Conservation (phyloP, 2,888 invertebrate genomes). For the Microctonus aethiopoides region DNA sequence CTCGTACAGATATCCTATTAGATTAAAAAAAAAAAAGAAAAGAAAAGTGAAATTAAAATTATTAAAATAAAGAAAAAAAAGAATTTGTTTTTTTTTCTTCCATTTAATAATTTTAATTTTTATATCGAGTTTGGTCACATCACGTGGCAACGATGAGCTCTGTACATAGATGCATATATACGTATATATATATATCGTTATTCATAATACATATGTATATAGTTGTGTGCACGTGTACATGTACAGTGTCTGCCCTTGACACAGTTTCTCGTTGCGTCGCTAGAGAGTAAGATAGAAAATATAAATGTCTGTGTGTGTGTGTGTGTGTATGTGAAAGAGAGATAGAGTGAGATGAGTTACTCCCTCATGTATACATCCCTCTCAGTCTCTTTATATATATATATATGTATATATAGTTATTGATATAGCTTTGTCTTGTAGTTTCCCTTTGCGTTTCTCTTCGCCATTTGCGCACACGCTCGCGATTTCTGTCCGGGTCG, state of each 20-base stretch:
- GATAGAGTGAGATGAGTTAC: constrained; percentile 42
- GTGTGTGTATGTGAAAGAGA: not conserved
- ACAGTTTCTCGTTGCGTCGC: constrained; percentile 55
- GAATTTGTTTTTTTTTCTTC: not conserved
- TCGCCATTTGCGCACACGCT: not conserved
- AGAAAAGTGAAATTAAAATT: too few relatives aligned
- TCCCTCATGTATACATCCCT: not conserved
- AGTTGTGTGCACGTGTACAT: not conserved
- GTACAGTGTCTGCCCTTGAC: constrained; percentile 60
- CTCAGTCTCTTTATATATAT: too few relatives aligned
- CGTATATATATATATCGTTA: not conserved
- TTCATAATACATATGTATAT: not conserved
- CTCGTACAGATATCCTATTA: not conserved
- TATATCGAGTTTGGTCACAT: not conserved
- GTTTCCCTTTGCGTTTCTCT: not conserved
- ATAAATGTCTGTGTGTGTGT: too few relatives aligned
- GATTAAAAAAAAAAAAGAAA: not conserved
- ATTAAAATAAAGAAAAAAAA: too few relatives aligned
- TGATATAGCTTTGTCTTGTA: not conserved
- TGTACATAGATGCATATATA: too few relatives aligned
- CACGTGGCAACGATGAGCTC: not conserved
- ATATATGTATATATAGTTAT: too few relatives aligned
- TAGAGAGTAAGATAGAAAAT: constrained; percentile 13
- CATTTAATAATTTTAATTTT: not conserved
- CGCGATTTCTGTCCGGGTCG: not conserved